A percentile compares a stretch with the other conserved stretches of the same genome.
phyloP scores from a whole-genome alignment of 2,888 invertebrate species.

The Nephrotoma appendiculata region DNA sequence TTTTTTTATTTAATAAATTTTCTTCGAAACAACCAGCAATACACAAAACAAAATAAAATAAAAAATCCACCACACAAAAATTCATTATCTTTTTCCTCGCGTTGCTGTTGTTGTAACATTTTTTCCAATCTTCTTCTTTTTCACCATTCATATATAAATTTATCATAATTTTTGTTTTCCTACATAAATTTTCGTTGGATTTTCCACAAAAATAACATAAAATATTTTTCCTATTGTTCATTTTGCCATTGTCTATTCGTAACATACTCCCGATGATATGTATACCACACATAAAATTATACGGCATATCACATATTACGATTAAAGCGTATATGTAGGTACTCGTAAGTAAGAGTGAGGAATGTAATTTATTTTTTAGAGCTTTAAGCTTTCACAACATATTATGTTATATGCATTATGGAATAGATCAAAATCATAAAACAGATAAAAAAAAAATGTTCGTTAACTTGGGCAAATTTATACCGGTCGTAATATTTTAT shows the following conservation, averaged over 20 bases:
- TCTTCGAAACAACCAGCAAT: not conserved
- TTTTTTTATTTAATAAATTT: not conserved
- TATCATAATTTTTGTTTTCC: not conserved
- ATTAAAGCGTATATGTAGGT: not conserved
- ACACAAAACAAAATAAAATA: not conserved
- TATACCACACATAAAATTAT: not conserved
- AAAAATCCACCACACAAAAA: not conserved
- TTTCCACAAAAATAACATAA: not conserved
- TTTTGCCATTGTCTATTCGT: not conserved
- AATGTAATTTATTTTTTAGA: not conserved
- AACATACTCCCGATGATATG: not conserved
- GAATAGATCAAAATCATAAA: not conserved
- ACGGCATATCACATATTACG: not conserved
- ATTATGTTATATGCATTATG: not conserved
- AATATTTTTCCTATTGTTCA: not conserved
- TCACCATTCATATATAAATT: not conserved
- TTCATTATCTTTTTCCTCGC: not conserved
- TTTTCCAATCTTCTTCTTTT: not conserved
- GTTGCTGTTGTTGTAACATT: not conserved
- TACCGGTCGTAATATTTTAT: not conserved
- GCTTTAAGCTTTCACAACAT: not conserved
- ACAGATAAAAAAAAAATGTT: not conserved
- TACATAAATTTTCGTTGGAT: not conserved
- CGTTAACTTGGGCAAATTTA: not conserved
- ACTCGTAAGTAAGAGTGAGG: not conserved